Evolutionary conservation across 2,888 invertebrate genomes (phyloP), one percentile per base, ranked within the genome.

Genomic region (Drosophila aldrichi): DNA sequence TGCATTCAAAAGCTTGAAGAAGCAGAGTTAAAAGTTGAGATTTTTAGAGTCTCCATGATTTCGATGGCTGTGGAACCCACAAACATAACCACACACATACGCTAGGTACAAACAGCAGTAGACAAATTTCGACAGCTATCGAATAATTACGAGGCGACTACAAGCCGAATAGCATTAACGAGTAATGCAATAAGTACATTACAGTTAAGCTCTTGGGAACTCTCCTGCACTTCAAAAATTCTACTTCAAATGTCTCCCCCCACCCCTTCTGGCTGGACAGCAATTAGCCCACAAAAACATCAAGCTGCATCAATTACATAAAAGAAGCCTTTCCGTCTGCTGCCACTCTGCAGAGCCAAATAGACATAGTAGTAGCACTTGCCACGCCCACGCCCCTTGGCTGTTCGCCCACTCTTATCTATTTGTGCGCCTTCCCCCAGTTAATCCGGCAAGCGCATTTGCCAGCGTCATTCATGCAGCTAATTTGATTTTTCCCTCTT

Each of bases 211-310:
- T 62, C 59, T 16, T 7, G 29, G n/a, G 22, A 38, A 20, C 12
- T 49, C 36, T 32, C 22, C 32, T 16, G 36, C 18, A 10, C 16
- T 43, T 56, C 0, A n/a, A 10, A 12, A 22, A 40, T 38, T 29
- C 29, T n/a, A 40, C 54, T 36, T 25, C 25, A 25, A 49, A n/a
- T 40, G n/a, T 25, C n/a, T 25, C 3, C 29, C 20, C 34, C 36
- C n/a, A n/a, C 29, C 29, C 36, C 32, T 10, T 18, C 3, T 12
- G 43, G 18, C 41, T n/a, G 58, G 56, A 46, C 61, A 41, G 74
- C 88, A 86, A 86, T 86, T 88, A 86, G 78, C 72, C 70, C 74
- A 80, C 86, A 86, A 86, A 74, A 88, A 74, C 77, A 86, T 70
- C 70, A 70, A 73, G 72, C 70, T 67, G 70, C 82, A 82, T 86